Evolutionary conservation across 1,140 invertebrate genomes (phyloP).

Genomic region (Drosophila tristis): DNA sequence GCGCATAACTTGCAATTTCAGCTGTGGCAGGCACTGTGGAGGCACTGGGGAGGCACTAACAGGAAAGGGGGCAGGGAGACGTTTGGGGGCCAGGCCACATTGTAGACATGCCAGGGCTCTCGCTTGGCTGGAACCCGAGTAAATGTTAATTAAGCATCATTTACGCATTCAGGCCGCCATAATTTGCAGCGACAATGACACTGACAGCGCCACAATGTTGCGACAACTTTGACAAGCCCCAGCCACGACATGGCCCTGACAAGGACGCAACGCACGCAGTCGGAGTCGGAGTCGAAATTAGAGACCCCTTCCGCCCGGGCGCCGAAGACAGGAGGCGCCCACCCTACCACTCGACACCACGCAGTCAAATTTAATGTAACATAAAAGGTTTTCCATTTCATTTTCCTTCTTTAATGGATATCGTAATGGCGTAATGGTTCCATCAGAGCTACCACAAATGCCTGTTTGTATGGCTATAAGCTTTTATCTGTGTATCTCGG

Average conservation of each 20-base stretch:
- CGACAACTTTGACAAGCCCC: constrained; percentile 72
- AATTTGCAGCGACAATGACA: constrained; percentile 74
- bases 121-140: constrained; percentile 51
- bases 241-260: constrained; percentile 20
- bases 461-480: constrained; percentile 2
- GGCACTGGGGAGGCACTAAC: neutral
- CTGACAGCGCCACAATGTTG: constrained; percentile 70
- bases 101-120: constrained; percentile 35
- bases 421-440: constrained; percentile 28
- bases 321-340: too few species aligned
- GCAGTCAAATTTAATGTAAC: constrained; percentile 53
- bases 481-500: neutral
- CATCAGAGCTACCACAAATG: constrained; percentile 34
- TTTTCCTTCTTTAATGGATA: constrained; percentile 22
- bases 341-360: constrained; percentile 22
- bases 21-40: constrained; percentile 4
- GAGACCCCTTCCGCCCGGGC: neutral
- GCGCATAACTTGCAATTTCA: constrained; percentile 70
- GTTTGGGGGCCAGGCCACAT: constrained; percentile 9
- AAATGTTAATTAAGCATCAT: constrained; percentile 81
- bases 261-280: constrained; percentile 6
- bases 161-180: constrained; percentile 79
- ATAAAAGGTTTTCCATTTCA: constrained; percentile 52
- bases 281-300: neutral
- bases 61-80: too few species aligned